Conservation (phyloP, 1,140 invertebrate genomes). For the Drosophila orosa region DNA sequence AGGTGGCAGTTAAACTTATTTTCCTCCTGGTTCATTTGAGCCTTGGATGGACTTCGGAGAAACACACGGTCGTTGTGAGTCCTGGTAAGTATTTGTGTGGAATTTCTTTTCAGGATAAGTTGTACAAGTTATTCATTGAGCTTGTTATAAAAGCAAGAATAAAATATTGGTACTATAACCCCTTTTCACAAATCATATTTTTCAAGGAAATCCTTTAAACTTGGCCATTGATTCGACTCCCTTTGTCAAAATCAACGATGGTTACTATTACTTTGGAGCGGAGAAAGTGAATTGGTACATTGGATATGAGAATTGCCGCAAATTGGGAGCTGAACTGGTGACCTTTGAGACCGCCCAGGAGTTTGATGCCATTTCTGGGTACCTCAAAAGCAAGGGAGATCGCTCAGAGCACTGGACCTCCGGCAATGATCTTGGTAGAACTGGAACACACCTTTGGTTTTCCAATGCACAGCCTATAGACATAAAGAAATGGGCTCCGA, state of each 20-base stretch:
- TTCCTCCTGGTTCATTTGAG: background rate
- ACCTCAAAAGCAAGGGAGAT: constrained; percentile 1
- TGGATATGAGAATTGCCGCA: constrained; percentile 33
- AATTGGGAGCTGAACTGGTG: constrained; percentile 25
- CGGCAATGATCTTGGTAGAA: constrained; percentile 42
- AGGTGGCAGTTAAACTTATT: background rate
- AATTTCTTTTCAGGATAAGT: too few relatives aligned
- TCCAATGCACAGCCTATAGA: constrained; percentile 31
- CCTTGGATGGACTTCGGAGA: background rate
- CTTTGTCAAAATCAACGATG: constrained; percentile 26
- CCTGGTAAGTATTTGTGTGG: background rate
- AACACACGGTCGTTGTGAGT: background rate
- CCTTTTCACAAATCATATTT: background rate
- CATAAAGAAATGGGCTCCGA: constrained; percentile 31
- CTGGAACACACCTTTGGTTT: constrained; percentile 44
- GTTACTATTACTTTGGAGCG: constrained; percentile 44
- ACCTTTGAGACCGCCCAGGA: constrained; percentile 38
- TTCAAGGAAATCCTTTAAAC: constrained; percentile 20
- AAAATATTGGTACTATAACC: background rate
- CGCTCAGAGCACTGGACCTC: constrained; percentile 39
- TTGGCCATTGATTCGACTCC: constrained; percentile 1
- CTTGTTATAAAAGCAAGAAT: too few relatives aligned
- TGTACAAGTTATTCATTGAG: too few relatives aligned
- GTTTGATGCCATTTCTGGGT: constrained; percentile 23
- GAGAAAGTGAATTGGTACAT: constrained; percentile 33